Base-by-base conservation (phyloP, 2,797 vertebrate genomes). In the Gambelia wislizenii region DNA sequence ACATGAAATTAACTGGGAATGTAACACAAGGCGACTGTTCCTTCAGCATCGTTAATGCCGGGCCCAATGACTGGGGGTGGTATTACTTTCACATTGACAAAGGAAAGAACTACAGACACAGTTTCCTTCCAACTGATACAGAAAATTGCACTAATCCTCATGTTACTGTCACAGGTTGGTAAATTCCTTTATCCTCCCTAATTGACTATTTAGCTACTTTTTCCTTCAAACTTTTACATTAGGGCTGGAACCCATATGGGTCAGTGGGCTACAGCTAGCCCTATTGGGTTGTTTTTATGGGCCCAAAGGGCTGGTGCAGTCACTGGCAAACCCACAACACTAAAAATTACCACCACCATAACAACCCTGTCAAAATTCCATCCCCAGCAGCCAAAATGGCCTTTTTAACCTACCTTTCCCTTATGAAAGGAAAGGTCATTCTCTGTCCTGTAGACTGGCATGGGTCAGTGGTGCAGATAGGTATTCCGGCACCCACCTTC, bases 1-100 rank as follows among this genome's bases (percentile, higher is more conserved):
- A 47, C 56, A 33, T 82, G 22, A 59, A 44, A 18, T 30, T 87
- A 22, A 72, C 18, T 0, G 78, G 86, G 18, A 13, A 81, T 7
- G 52, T 61, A 72, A 6, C 22, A 1, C 27, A n/a, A 25, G 86
- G 86, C 1, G 30, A n/a, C 39, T 87, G 86, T 36, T 87, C 78
- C 20, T 87, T 87, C 67, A 81, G 36, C 67, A 61, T 87, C 30
- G 0, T 44, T 4, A 14, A 81, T 13, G 30, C 39, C 25, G 7
- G 3, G 6, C 0, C 1, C 1, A 0, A 6, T 0, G 67, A 81
- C 3, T 2, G 0, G 1, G 86, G 77, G 8, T 1, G 0, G 33
- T 87, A 87, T 30, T 82, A 36, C 78, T 8, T 87, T 12, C 81
- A 30, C 18, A 87, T 82, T 47, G 52, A 87, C 54, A 87, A 80